phyloP scores from a whole-genome alignment of 2,888 invertebrate genomes.

The Cerastis leucographa region DNA sequence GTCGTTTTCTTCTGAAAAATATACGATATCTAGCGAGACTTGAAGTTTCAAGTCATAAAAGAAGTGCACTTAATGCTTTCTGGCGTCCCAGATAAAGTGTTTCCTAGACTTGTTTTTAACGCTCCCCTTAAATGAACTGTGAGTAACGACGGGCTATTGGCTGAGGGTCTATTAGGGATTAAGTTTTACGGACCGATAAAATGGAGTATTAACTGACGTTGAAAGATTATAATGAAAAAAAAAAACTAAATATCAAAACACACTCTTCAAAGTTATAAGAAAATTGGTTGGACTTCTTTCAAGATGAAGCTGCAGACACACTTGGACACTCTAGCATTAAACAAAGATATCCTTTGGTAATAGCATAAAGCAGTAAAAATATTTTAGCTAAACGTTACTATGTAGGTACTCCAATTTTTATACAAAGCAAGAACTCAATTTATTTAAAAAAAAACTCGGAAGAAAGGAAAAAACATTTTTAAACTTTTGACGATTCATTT shows the following conservation, averaged over 20 bases:
- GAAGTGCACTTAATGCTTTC: slow-evolving; percentile 57
- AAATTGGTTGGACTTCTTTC: not conserved
- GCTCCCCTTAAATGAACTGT: slow-evolving; percentile 60
- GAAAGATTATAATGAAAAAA: slow-evolving; percentile 26
- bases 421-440: too few species aligned
- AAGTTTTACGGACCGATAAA: slow-evolving; percentile 51
- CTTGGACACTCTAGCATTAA: too few species aligned
- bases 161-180: slow-evolving; percentile 25
- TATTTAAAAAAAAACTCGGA: too few species aligned
- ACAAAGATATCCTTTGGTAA: too few species aligned
- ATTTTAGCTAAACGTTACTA: too few species aligned
- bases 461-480: not conserved
- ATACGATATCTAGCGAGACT: slow-evolving; percentile 32
- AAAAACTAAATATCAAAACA: too few species aligned
- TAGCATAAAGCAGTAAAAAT: too few species aligned
- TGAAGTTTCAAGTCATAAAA: slow-evolving; percentile 59
- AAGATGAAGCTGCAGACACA: not conserved
- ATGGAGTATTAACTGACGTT: slow-evolving; percentile 14
- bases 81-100: slow-evolving; percentile 56
- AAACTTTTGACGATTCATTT: not conserved
- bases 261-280: not conserved
- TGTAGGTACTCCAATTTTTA: too few species aligned
- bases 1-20: slow-evolving; percentile 16
- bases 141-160: slow-evolving; percentile 47
- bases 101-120: slow-evolving; percentile 62